Conservation (phyloP, 2,113 vertebrate species). For the Campylomormyrus numenius region DNA sequence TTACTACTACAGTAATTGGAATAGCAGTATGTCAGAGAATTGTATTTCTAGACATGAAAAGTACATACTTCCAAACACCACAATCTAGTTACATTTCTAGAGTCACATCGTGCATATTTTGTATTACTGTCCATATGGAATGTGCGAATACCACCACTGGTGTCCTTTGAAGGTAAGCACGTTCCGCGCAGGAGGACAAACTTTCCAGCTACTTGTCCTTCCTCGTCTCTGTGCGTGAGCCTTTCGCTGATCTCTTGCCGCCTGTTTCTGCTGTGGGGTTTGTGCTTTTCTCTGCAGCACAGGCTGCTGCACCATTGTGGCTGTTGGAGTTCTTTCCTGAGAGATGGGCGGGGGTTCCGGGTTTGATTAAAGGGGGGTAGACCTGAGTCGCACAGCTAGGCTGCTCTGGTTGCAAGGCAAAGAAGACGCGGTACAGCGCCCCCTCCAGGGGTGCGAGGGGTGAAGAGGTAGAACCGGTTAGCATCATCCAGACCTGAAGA, state of each 20-base stretch:
- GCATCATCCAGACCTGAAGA: slow-evolving; percentile 74
- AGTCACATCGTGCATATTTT: not conserved
- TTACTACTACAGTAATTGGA: too few species aligned
- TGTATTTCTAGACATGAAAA: not conserved
- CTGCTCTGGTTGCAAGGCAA: slow-evolving; percentile 55
- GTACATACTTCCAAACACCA: not conserved
- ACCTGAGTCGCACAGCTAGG: slow-evolving; percentile 46
- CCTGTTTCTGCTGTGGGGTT: not conserved
- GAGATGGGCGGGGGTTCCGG: not conserved
- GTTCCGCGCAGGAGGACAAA: not conserved
- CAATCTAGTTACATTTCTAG: not conserved
- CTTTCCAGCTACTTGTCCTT: not conserved
- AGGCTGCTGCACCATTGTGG: not conserved
- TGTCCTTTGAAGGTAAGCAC: not conserved
- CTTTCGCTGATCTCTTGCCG: not conserved
- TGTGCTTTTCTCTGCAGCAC: not conserved
- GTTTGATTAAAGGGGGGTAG: slow-evolving; percentile 32
- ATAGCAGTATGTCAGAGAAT: not conserved
- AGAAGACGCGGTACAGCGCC: slow-evolving; percentile 63
- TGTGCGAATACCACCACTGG: not conserved
- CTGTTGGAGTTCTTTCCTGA: not conserved
- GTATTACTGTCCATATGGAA: not conserved
- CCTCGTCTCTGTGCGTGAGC: not conserved
- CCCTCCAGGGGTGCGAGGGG: slow-evolving; percentile 70
- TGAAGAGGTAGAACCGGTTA: slow-evolving; percentile 59